phyloP scores from a whole-genome alignment of 1,140 invertebrate species.

The Lordiphosa clarofinis region DNA sequence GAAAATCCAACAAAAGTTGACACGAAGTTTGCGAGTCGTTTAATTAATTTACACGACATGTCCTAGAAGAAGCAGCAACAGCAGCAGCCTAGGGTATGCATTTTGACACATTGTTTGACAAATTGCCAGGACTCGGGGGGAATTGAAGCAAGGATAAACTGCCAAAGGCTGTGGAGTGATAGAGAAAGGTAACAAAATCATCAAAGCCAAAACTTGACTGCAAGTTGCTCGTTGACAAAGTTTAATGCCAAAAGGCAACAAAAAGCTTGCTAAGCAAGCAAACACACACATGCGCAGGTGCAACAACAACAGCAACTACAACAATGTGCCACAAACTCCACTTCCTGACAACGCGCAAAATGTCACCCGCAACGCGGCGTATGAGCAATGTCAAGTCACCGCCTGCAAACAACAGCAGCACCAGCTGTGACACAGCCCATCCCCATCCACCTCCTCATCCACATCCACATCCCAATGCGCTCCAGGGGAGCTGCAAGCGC shows the following conservation, averaged over 20 bases:
- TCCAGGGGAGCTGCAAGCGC: constrained; percentile 11
- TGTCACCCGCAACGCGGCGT: constrained; percentile 59
- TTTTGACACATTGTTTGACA: constrained; percentile 77
- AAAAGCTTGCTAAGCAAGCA: constrained; percentile 35
- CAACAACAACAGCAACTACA: constrained; percentile 37
- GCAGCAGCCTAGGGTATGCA: constrained; percentile 32
- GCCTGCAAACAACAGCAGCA: constrained; percentile 22
- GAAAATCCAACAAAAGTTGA: constrained; percentile 29
- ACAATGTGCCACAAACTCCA: constrained; percentile 59
- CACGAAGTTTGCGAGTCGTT: constrained; percentile 39
- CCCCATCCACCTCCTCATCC: constrained; percentile 16
- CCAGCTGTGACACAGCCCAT: constrained; percentile 19
- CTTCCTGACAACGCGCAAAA: constrained; percentile 61
- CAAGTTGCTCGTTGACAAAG: constrained; percentile 49
- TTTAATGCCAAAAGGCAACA: constrained; percentile 63
- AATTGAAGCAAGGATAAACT: constrained; percentile 24
- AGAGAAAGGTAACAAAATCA: constrained; percentile 46
- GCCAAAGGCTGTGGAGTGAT: not conserved
- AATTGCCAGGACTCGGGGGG: constrained; percentile 57
- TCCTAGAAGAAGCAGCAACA: not conserved
- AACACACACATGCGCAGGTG: constrained; percentile 25
- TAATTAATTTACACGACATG: constrained; percentile 65
- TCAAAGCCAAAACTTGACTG: constrained; percentile 65
- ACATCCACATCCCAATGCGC: not conserved
- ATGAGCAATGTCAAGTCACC: constrained; percentile 49